Conservation (phyloP, 2,113 vertebrate genomes). For the Burhinus bistriatus region DNA sequence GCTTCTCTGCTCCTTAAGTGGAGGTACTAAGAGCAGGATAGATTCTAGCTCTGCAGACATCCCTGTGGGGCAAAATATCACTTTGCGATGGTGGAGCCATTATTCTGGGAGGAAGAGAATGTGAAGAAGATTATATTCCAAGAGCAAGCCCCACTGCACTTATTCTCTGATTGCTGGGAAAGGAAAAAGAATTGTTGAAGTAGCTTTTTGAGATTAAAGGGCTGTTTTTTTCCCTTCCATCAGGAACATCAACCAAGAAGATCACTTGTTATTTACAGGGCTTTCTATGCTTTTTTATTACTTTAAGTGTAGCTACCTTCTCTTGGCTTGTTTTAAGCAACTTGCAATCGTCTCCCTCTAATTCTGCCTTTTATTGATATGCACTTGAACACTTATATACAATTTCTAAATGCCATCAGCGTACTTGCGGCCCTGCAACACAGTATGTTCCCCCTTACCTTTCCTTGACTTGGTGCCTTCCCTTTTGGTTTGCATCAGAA, state of each 20-base stretch:
- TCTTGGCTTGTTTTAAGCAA: background rate
- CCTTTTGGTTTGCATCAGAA: conserved; percentile 14
- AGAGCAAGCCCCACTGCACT: background rate
- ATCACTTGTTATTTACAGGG: background rate
- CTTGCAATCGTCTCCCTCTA: background rate
- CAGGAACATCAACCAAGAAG: background rate
- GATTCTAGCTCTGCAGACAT: background rate
- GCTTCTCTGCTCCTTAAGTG: background rate
- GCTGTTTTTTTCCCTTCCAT: background rate
- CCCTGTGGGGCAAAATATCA: background rate
- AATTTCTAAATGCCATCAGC: background rate
- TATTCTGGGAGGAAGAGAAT: background rate
- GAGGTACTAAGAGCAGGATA: background rate
- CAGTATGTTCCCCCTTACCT: conserved; percentile 51
- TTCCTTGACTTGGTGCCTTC: conserved; percentile 11
- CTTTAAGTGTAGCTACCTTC: background rate
- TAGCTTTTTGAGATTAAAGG: background rate
- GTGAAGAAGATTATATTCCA: background rate
- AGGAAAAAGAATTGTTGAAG: background rate
- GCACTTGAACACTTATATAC: background rate
- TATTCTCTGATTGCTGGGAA: background rate
- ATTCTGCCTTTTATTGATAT: background rate
- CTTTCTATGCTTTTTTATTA: background rate
- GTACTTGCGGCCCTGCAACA: background rate
- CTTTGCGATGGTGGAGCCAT: background rate